Base-by-base conservation (phyloP, 2,888 invertebrate genomes). In the Lasioglossum zephyrum region DNA sequence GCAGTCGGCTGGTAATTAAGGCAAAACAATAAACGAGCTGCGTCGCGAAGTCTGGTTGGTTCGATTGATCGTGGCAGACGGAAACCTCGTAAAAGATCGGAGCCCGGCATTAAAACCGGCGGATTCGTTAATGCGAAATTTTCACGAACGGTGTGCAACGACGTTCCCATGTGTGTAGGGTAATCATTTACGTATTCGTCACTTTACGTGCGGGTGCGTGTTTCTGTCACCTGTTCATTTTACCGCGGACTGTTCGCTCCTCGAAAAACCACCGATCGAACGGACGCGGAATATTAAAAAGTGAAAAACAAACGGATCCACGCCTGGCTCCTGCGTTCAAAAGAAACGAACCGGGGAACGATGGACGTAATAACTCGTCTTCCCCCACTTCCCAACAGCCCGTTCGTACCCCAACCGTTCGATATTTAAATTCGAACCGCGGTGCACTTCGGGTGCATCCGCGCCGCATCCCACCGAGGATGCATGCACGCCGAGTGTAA, bases 361-460 rank as follows among this genome's bases (percentile, higher is more conserved):
- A 73, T 76, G 82, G 57, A 81, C 82, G 89, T 85, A 89, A 89
- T 89, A 89, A 89, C 89, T 88, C 88, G 85, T 31, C 63, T 66
- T 36, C 57, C n/a, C n/a, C n/a, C 57, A 1, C n/a, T 57, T n/a
- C 11, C 57, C 57, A n/a, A 11, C n/a, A n/a, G n/a, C n/a, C n/a
- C 8, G 53, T 53, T 3, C 16, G 13, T 26, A 39, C 31, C 60
- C 60, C 53, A 9, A 57, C 57, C 79, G 83, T 44, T 88, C 89
- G 88, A 89, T 90, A 89, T 90, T 89, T 86, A 89, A 89, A 89
- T 89, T 88, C 82, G 79, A 57, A 57, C 4, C 60, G 49, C 80
- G 81, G 77, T 81, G 77, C 76, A 73, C 66, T 69, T 85, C 70
- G 80, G 44, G 31, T 44, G 39, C 81, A 47, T 70, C 60, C 69